Evolutionary conservation across 2,797 vertebrate species (phyloP).

Genomic region (Etheostoma nigrum): DNA sequence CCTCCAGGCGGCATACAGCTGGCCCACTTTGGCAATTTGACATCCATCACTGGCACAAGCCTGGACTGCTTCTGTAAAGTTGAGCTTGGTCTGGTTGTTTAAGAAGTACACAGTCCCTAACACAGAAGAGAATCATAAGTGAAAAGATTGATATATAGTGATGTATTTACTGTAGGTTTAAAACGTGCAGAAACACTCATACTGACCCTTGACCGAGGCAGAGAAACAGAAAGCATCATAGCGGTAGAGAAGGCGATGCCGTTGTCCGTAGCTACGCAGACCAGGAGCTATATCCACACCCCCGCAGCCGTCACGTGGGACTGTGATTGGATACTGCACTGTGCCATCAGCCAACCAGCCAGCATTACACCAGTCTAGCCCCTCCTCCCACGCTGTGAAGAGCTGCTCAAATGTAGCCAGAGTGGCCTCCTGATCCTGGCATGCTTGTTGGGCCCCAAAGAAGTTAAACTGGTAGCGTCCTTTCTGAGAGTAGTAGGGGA

Average conservation of each 20-base stretch:
- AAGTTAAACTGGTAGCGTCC: constrained; percentile 93
- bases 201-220: constrained; percentile 86
- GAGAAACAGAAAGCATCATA: constrained; percentile 95
- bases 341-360: constrained; percentile 94
- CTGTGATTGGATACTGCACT: constrained; percentile 91
- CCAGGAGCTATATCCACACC: constrained; percentile 87
- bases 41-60: constrained; percentile 85
- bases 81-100: constrained; percentile 78
- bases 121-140: constrained; percentile 12
- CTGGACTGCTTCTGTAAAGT: constrained; percentile 86
- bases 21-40: constrained; percentile 90
- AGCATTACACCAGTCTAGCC: constrained; percentile 94
- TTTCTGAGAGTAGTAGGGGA: constrained; percentile 89
- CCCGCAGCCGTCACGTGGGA: constrained; percentile 88
- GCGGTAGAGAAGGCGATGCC: constrained; percentile 83
- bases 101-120: constrained; percentile 91
- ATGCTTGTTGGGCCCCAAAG: constrained; percentile 85
- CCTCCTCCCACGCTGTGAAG: constrained; percentile 91
- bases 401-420: constrained; percentile 94
- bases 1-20: constrained; percentile 93
- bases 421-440: constrained; percentile 87
- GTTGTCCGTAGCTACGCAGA: constrained; percentile 90
- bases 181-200: background rate
- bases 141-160: background rate
- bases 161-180: background rate